A percentile compares a stretch with the other conserved stretches of the same genome.
phyloP scores from a whole-genome alignment of 1,140 invertebrate species.

The Rhyacophila brunnea region DNA sequence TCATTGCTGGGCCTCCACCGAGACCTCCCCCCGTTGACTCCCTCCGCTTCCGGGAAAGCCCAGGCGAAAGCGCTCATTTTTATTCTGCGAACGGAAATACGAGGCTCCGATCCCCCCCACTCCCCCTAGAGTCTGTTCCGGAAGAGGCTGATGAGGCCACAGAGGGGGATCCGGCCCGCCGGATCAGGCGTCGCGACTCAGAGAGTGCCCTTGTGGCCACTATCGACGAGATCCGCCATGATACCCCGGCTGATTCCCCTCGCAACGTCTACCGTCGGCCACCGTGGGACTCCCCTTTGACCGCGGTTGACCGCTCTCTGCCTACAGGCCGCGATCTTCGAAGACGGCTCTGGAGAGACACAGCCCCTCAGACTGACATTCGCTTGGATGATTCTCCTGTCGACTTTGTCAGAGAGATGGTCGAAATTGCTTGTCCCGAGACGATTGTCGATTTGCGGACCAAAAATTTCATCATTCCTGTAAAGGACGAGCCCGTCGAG shows the following conservation, averaged over 20 bases:
- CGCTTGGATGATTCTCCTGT: not conserved
- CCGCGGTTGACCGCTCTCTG: conserved; percentile 40
- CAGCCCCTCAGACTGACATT: no score
- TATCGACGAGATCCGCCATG: conserved; percentile 63
- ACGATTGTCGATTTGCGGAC: no score
- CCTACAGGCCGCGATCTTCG: no score
- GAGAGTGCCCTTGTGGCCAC: conserved; percentile 62
- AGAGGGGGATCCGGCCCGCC: conserved; percentile 42
- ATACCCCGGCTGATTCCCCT: conserved; percentile 57
- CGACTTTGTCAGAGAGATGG: no score
- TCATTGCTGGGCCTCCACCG: conserved; percentile 38
- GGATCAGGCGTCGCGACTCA: conserved; percentile 50
- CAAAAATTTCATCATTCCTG: no score
- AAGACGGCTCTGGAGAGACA: not conserved
- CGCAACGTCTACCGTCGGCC: conserved; percentile 58
- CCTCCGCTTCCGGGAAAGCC: conserved; percentile 51
- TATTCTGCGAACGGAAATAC: conserved; percentile 58
- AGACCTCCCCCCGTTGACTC: conserved; percentile 55
- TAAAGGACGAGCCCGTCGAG: no score
- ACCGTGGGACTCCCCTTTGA: conserved; percentile 55
- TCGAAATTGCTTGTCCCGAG: no score
- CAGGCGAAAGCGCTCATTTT: conserved; percentile 56
- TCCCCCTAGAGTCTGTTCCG: conserved; percentile 54
- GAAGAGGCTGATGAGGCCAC: conserved; percentile 59
- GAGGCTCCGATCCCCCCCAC: conserved; percentile 51